Conservation (phyloP, 2,888 invertebrate genomes). For the Perdita meconis region DNA sequence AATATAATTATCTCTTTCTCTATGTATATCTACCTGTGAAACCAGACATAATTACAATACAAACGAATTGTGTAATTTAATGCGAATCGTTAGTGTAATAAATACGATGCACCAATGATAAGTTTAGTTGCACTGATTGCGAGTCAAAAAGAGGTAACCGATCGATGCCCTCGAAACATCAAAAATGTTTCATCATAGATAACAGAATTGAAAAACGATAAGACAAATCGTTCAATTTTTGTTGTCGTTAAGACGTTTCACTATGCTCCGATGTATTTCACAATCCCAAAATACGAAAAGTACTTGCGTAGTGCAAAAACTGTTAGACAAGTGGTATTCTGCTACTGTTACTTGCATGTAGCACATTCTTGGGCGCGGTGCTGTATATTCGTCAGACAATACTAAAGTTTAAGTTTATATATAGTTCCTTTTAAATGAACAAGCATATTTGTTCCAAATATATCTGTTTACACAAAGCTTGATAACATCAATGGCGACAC, state of each 20-base stretch:
- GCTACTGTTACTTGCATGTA: conserved; percentile 34
- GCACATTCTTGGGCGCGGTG: conserved; percentile 48
- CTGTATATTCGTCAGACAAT: not conserved
- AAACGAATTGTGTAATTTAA: conserved; percentile 65
- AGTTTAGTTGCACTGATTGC: conserved; percentile 31
- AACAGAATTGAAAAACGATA: too few species aligned
- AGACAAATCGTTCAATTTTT: not conserved
- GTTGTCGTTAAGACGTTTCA: conserved; percentile 26
- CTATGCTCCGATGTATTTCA: conserved; percentile 40
- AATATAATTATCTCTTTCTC: conserved; percentile 55
- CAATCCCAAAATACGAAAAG: conserved; percentile 23
- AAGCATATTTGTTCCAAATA: conserved; percentile 9
- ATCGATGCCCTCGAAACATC: too few species aligned
- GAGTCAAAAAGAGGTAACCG: too few species aligned
- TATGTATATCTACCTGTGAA: conserved; percentile 15
- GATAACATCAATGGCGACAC: not conserved
- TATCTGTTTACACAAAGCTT: not conserved
- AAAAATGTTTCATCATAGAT: too few species aligned
- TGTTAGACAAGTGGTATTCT: conserved; percentile 39
- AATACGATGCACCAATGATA: conserved; percentile 39
- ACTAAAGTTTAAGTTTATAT: not conserved
- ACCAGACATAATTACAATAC: conserved; percentile 62
- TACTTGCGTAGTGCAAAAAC: conserved; percentile 50
- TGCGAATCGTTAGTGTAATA: conserved; percentile 54
- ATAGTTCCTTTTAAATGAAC: conserved; percentile 2